Percentiles rank a stretch among this genome's conserved stretches.
These are phyloP conservation scores for Ceyx cyanopectus DNA, from an alignment of 2,113 vertebrate genomes.

Conservation along the genomic window DNA sequence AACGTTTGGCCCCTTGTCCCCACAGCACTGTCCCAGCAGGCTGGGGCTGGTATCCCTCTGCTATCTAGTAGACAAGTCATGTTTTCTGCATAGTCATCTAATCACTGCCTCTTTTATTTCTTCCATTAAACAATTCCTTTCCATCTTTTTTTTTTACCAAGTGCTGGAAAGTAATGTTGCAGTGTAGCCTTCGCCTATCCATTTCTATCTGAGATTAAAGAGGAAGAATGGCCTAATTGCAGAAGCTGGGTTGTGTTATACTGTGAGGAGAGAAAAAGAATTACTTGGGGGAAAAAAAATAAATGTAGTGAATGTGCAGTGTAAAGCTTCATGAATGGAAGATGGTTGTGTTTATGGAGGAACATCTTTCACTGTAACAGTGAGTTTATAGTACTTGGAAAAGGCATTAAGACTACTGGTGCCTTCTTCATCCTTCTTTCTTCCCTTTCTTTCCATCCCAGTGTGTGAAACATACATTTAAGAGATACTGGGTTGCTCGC, in stretches of 20 bases:
- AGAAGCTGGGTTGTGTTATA: neutral
- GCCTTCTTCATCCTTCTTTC: neutral
- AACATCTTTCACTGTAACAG: neutral
- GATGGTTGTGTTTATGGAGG: neutral
- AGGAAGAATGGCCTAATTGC: neutral
- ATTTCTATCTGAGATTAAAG: neutral
- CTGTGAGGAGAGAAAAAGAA: neutral
- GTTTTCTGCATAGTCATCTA: neutral
- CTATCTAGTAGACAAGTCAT: neutral
- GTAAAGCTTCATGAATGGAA: neutral
- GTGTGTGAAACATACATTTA: neutral
- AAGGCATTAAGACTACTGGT: neutral
- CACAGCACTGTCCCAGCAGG: neutral
- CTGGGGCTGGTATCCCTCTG: neutral
- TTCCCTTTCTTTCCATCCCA: neutral
- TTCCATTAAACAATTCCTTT: neutral
- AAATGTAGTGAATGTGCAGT: neutral
- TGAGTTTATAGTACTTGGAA: neutral
- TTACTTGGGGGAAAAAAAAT: neutral
- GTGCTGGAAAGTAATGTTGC: neutral
- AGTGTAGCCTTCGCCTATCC: neutral
- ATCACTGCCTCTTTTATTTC: neutral
- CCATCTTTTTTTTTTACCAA: neutral
- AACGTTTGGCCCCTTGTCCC: fast-evolving
- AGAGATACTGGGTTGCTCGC: neutral